Evolutionary conservation across 23 tunicate genomes (phyloP).

Genomic region (Ciona savignyi): DNA sequence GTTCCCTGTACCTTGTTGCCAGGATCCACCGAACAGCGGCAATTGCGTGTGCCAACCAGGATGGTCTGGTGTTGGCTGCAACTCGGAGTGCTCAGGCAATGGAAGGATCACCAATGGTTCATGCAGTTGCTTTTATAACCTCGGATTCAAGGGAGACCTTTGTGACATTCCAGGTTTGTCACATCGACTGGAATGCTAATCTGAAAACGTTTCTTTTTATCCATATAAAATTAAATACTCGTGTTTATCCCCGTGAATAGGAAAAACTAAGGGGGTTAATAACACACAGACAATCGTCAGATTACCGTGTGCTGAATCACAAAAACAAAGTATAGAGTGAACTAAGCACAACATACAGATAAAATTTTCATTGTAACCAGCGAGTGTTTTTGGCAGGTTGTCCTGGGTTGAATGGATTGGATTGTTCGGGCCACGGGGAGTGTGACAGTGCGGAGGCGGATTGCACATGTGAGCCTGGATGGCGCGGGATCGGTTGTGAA

Average conservation of each 20-base stretch:
- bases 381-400: constrained; percentile 11
- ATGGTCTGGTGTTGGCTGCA: constrained; percentile 27
- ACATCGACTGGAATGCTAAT: no score
- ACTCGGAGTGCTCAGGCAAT: constrained; percentile 31
- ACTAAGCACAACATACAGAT: no score
- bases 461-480: constrained; percentile 20
- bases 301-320: no score
- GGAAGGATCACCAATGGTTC: constrained; percentile 9
- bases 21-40: constrained; percentile 29
- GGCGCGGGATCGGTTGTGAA: constrained; percentile 26
- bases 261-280: no score
- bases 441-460: constrained; percentile 21
- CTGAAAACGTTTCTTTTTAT: no score
- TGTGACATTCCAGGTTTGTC: constrained; percentile 16
- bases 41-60: constrained; percentile 23
- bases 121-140: constrained; percentile 1
- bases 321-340: no score
- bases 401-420: constrained; percentile 8
- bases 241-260: no score
- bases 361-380: no score
- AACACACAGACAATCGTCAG: no score
- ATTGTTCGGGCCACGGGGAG: constrained; percentile 25
- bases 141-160: constrained; percentile 17
- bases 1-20: not conserved
- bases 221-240: no score